Evolutionary conservation across 1,140 invertebrate genomes (phyloP).

Genomic region (Platorchestia sp.): DNA sequence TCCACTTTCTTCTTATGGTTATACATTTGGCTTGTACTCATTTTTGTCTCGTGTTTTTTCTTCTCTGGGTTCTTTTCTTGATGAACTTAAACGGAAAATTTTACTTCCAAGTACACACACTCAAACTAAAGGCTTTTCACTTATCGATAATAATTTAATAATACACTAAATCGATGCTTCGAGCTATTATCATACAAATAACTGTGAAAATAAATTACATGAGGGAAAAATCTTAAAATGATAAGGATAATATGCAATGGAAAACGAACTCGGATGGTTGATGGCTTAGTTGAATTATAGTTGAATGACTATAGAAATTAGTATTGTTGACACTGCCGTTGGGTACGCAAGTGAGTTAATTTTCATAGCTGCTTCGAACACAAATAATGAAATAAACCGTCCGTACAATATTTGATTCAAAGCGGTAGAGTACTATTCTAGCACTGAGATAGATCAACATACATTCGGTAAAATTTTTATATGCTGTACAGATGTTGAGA

Average conservation of each 20-base stretch:
- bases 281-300: neutral
- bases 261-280: neutral
- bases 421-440: neutral
- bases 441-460: neutral
- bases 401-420: neutral
- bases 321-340: neutral
- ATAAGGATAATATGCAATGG: too few species aligned
- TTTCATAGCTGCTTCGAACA: neutral
- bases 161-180: neutral
- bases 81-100: neutral
- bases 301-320: neutral
- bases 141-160: too few species aligned
- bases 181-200: neutral
- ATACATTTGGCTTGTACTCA: neutral
- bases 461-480: neutral
- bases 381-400: neutral
- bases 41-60: neutral
- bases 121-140: neutral
- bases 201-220: neutral
- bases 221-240: too few species aligned
- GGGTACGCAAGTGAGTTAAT: neutral
- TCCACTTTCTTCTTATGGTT: neutral
- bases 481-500: neutral
- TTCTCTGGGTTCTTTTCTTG: neutral
- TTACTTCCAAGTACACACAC: neutral